Conservation (phyloP, 2,888 invertebrate species). For the Hecatera dysodea region DNA sequence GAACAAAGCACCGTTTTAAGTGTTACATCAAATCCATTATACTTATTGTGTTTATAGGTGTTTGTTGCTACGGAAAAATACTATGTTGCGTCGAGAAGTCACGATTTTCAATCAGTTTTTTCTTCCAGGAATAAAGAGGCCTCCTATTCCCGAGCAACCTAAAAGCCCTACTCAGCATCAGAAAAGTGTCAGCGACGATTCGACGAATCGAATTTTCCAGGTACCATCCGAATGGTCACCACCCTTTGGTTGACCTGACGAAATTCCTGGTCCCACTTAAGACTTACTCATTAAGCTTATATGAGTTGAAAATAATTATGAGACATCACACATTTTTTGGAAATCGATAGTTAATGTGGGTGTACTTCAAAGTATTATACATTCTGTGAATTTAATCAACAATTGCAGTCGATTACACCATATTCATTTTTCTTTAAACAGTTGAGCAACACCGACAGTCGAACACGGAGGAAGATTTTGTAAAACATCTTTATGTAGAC, state of each 20-base stretch:
- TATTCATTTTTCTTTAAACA: neutral
- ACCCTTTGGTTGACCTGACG: too few species aligned
- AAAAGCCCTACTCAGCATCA: too few species aligned
- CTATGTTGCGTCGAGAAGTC: neutral
- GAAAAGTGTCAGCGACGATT: too few species aligned
- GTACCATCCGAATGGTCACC: too few species aligned
- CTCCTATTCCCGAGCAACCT: too few species aligned
- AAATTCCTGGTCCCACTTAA: too few species aligned
- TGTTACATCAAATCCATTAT: constrained; percentile 47
- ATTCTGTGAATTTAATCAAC: neutral
- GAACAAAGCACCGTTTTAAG: constrained; percentile 55
- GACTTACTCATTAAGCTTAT: neutral
- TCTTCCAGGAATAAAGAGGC: too few species aligned
- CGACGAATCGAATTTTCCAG: too few species aligned
- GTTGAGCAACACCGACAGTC: neutral
- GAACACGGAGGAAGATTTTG: neutral
- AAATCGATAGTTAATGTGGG: constrained; percentile 4
- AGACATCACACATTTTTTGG: neutral
- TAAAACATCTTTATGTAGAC: neutral
- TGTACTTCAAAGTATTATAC: neutral
- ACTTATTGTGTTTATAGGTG: constrained; percentile 20
- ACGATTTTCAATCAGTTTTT: neutral
- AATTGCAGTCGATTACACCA: constrained; percentile 1
- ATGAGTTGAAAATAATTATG: neutral
- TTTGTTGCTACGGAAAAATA: constrained; percentile 27